Evolutionary conservation across 2,797 vertebrate species (phyloP).

Genomic region (Champsocephalus esox): DNA sequence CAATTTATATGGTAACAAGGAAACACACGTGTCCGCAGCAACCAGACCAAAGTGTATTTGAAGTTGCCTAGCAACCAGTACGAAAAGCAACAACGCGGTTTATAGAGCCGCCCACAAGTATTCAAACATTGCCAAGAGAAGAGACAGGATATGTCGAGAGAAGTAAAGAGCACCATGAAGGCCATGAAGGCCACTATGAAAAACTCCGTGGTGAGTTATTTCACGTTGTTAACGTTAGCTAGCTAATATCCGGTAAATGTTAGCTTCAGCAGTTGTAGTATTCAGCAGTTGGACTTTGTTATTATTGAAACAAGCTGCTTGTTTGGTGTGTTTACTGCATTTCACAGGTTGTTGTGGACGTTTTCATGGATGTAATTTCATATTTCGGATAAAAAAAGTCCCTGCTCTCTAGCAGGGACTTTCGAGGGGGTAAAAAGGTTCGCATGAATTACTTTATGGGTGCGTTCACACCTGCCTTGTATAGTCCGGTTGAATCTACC

Average conservation of each 20-base stretch:
- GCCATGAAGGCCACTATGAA: conserved; percentile 76
- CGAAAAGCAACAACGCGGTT: conserved; percentile 29
- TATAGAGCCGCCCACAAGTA: conserved; percentile 1
- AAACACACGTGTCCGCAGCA: conserved; percentile 57
- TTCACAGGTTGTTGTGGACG: too few species aligned
- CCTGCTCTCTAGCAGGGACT: too few species aligned
- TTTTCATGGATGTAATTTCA: too few species aligned
- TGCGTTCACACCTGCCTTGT: too few species aligned
- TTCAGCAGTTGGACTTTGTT: too few species aligned
- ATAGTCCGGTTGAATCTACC: too few species aligned
- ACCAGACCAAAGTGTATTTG: conserved; percentile 62
- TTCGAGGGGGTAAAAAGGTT: too few species aligned
- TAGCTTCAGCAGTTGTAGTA: neutral
- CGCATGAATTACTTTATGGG: conserved; percentile 13
- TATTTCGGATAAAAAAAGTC: too few species aligned
- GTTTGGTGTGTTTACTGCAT: neutral
- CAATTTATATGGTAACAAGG: conserved; percentile 60
- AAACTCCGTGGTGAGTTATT: conserved; percentile 77
- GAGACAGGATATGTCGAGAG: too few species aligned
- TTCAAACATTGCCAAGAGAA: neutral
- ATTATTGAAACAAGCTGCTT: neutral
- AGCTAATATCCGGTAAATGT: neutral
- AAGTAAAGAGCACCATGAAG: too few species aligned
- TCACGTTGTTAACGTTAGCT: neutral
- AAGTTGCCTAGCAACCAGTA: conserved; percentile 69